phyloP scores from a whole-genome alignment of 1,140 invertebrate species.

The Drosophila equinoxialis region DNA sequence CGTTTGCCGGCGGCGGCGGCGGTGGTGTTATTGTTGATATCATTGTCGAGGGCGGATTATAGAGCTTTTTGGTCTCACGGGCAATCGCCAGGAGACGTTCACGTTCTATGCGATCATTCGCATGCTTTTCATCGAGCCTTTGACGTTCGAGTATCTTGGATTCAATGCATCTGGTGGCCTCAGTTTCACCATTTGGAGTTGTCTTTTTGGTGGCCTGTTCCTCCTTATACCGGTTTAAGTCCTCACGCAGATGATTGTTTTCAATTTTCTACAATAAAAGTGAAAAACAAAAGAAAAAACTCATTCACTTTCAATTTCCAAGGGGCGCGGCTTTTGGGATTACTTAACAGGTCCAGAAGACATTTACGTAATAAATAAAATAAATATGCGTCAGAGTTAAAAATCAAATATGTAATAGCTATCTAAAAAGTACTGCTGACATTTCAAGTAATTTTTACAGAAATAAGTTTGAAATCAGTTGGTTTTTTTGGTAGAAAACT shows the following conservation, averaged over 20 bases:
- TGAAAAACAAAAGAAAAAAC: not conserved
- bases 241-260: conserved; percentile 84
- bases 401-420: not conserved
- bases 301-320: not conserved
- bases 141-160: conserved; percentile 81
- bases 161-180: conserved; percentile 77
- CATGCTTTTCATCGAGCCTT: conserved; percentile 82
- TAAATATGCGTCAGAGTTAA: not conserved
- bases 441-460: not conserved
- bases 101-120: conserved; percentile 83
- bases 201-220: conserved; percentile 22
- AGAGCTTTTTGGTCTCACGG: conserved; percentile 72
- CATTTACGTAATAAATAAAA: not conserved
- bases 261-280: conserved; percentile 83
- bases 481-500: not conserved
- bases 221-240: conserved; percentile 84
- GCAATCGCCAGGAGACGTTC: conserved; percentile 78
- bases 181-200: conserved; percentile 40
- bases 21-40: not conserved
- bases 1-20: not conserved
- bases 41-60: conserved; percentile 47
- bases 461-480: not conserved
- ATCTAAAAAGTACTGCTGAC: not conserved
- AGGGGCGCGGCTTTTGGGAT: not conserved
- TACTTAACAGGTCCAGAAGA: conserved; percentile 8